phyloP scores from a whole-genome alignment of 2,888 invertebrate genomes.

The Synergus itoensis region DNA sequence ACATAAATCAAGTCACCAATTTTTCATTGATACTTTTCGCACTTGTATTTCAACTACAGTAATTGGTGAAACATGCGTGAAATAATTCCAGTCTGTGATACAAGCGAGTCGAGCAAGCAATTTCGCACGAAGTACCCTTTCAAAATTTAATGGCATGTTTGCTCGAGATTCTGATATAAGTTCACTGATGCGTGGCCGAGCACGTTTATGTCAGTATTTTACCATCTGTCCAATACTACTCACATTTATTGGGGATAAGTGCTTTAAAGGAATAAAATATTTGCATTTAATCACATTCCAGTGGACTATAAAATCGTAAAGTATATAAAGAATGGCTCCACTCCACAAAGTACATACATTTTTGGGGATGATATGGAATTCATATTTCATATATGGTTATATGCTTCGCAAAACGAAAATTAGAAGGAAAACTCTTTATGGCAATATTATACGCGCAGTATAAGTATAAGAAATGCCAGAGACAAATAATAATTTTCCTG shows the following conservation, averaged over 20 bases:
- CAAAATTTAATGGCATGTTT: constrained; percentile 40
- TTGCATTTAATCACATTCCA: constrained; percentile 23
- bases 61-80: constrained; percentile 26
- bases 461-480: not conserved
- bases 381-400: not conserved
- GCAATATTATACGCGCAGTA: too few relatives aligned
- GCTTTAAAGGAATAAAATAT: constrained; percentile 28
- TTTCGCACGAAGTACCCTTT: constrained; percentile 37
- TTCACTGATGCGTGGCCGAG: constrained; percentile 26
- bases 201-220: constrained; percentile 35
- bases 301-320: not conserved
- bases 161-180: constrained; percentile 40
- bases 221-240: constrained; percentile 34
- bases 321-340: not conserved
- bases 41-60: constrained; percentile 3
- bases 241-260: constrained; percentile 30
- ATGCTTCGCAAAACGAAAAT: not conserved
- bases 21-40: not conserved
- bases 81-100: constrained; percentile 20
- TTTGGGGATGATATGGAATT: not conserved
- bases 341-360: not conserved
- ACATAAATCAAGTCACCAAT: not conserved
- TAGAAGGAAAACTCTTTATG: not conserved
- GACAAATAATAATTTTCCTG: not conserved
- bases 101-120: constrained; percentile 25